Conservation (phyloP, 2,888 invertebrate genomes). For the Macrophya alboannulata region DNA sequence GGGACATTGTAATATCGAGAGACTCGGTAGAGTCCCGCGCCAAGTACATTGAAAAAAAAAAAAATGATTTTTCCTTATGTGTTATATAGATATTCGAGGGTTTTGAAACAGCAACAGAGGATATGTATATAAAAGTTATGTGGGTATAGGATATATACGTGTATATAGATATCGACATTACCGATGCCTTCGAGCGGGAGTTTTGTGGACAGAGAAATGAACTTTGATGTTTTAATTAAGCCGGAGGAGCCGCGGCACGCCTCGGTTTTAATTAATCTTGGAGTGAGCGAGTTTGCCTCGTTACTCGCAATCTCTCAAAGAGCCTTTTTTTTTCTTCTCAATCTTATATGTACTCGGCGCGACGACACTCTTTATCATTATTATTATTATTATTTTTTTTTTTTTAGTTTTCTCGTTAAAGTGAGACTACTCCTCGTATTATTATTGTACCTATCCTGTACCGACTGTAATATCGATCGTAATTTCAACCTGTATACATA, state of each 20-base stretch:
- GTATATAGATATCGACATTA: neutral
- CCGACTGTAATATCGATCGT: neutral
- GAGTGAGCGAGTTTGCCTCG: constrained; percentile 44
- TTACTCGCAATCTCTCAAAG: constrained; percentile 29
- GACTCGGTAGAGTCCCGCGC: too few relatives aligned
- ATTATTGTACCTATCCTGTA: neutral
- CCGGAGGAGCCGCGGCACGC: constrained; percentile 6
- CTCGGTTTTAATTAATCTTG: constrained; percentile 40
- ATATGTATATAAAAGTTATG: too few relatives aligned
- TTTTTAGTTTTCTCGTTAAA: neutral
- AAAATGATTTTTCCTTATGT: too few relatives aligned
- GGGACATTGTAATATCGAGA: too few relatives aligned
- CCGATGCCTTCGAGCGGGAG: constrained; percentile 50
- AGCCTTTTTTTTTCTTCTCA: constrained; percentile 11
- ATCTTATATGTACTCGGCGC: neutral
- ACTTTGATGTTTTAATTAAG: constrained; percentile 52
- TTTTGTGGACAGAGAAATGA: constrained; percentile 60
- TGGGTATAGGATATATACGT: too few relatives aligned
- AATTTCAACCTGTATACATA: neutral
- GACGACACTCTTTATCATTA: constrained; percentile 19
- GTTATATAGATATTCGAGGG: neutral
- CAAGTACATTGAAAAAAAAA: too few relatives aligned
- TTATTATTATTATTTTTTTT: too few relatives aligned
- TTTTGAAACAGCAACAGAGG: too few relatives aligned
- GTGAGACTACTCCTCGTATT: neutral